A percentile compares a stretch with the other conserved stretches of the same genome.
Evolutionary conservation across 2,797 vertebrate species (phyloP).

Genomic region (Valencia hispanica): DNA sequence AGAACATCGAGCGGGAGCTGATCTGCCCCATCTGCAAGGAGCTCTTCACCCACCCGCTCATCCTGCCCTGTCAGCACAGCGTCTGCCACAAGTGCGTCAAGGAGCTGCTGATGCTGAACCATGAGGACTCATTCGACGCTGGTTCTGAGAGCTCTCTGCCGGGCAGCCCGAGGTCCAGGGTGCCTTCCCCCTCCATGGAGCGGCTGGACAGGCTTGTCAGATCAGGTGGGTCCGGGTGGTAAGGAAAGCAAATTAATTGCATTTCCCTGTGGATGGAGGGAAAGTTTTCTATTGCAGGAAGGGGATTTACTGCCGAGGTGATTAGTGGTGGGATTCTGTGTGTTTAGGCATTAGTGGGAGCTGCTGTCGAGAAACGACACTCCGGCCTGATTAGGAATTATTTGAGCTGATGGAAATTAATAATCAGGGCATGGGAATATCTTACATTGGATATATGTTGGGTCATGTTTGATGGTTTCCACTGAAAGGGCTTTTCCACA

Average conservation of each 20-base stretch:
- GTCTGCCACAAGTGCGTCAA: constrained; percentile 96
- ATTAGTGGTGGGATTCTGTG: constrained; percentile 8
- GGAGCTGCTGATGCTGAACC: constrained; percentile 89
- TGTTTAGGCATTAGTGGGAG: constrained; percentile 8
- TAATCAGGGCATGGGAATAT: constrained; percentile 19
- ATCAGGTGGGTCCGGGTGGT: constrained; percentile 87
- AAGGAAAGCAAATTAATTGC: constrained; percentile 24
- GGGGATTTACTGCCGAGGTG: not conserved
- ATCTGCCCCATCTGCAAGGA: constrained; percentile 98
- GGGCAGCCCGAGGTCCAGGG: constrained; percentile 89
- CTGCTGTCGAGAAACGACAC: constrained; percentile 4
- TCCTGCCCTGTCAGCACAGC: constrained; percentile 97
- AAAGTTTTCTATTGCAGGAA: not conserved
- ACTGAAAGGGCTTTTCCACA: constrained; percentile 6
- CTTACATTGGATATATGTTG: constrained; percentile 4
- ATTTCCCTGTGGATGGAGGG: not conserved
- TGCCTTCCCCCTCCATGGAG: constrained; percentile 91
- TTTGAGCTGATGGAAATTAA: constrained; percentile 32
- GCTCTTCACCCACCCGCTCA: constrained; percentile 94
- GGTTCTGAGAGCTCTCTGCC: constrained; percentile 92
- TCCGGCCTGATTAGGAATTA: constrained; percentile 4
- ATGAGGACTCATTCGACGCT: constrained; percentile 90
- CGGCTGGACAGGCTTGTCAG: constrained; percentile 89
- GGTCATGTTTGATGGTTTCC: not conserved
- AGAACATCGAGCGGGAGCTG: constrained; percentile 95